Evolutionary conservation across 2,113 vertebrate genomes (phyloP), one percentile per base, ranked within the genome.

Genomic region (Piprites chloris): DNA sequence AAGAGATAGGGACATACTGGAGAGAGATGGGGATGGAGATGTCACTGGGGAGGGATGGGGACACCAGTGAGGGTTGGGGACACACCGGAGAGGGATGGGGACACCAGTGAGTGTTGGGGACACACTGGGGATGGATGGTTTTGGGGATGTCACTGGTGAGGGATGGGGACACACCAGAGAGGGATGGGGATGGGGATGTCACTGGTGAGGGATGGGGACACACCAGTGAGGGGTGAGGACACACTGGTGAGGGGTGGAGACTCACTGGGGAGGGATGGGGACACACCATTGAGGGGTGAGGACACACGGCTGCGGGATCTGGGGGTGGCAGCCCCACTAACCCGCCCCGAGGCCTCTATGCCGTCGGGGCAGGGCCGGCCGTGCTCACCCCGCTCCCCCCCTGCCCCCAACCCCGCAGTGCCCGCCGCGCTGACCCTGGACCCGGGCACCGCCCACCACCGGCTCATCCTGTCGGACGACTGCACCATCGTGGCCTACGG

Each of bases 401-500:
- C 18, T 32, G 21, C 61, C 52, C 13, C 47, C 18, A 27, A 17
- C 61, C 52, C 27, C 46, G 21, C 53, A 99, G 99, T 99, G 72
- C 99, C 99, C 0, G 99, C 99, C 1, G 98, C 98, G 0, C 97
- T 99, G 97, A 99, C 99, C 5, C 98, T 99, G 62, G 99, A 99
- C 96, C 99, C 99, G 1, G 98, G 99, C 95, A 99, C 99, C 0
- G 99, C 99, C 72, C 99, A 99, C 97, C 99, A 99, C 97, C 98
- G 99, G 92, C 98, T 99, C 46, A 99, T 99, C 96, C 98, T 99
- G 15, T 99, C 99, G 0, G 99, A 99, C 2, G 99, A 99, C 98
- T 99, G 99, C 96, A 99, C 99, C 97, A 99, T 99, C 5, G 99
- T 99, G 90, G 99, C 99, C 5, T 99, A 99, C 0, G 99, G 99